Evolutionary conservation across 2,888 invertebrate species (phyloP).

Genomic region (Tachina lurida): DNA sequence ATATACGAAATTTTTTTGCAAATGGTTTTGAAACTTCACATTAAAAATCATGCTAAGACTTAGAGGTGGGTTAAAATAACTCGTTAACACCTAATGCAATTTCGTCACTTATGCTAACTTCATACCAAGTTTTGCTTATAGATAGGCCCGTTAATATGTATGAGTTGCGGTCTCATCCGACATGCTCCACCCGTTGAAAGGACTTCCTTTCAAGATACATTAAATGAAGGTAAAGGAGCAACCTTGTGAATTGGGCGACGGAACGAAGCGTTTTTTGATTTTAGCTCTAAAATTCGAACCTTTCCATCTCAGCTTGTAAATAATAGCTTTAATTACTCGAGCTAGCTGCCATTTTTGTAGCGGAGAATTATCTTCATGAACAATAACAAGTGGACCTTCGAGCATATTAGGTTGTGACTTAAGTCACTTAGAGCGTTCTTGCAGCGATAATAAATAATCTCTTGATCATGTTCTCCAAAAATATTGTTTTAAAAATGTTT

Average conservation of each 20-base stretch:
- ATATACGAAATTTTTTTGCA: too few relatives aligned
- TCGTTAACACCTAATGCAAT: too few relatives aligned
- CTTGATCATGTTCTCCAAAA: background rate
- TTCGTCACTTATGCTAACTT: too few relatives aligned
- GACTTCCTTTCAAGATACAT: too few relatives aligned
- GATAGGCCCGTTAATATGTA: too few relatives aligned
- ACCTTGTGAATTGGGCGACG: background rate
- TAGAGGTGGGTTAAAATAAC: too few relatives aligned
- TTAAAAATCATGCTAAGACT: too few relatives aligned
- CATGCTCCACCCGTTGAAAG: too few relatives aligned
- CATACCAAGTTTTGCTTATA: too few relatives aligned
- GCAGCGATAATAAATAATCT: background rate
- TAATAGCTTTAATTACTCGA: background rate
- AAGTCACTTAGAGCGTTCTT: background rate
- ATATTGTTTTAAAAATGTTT: background rate
- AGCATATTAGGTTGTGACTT: background rate
- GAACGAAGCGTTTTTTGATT: background rate
- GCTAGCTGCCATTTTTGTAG: background rate
- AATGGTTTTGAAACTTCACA: too few relatives aligned
- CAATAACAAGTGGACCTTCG: background rate
- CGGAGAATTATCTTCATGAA: background rate
- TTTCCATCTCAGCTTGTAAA: background rate
- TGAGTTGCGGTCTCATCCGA: too few relatives aligned
- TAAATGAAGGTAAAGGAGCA: background rate
- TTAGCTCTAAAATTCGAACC: background rate